Percentiles rank a stretch among this genome's conserved stretches.
Conservation (phyloP, 2,888 invertebrate genomes). For the Chymomyza fuscimana region DNA sequence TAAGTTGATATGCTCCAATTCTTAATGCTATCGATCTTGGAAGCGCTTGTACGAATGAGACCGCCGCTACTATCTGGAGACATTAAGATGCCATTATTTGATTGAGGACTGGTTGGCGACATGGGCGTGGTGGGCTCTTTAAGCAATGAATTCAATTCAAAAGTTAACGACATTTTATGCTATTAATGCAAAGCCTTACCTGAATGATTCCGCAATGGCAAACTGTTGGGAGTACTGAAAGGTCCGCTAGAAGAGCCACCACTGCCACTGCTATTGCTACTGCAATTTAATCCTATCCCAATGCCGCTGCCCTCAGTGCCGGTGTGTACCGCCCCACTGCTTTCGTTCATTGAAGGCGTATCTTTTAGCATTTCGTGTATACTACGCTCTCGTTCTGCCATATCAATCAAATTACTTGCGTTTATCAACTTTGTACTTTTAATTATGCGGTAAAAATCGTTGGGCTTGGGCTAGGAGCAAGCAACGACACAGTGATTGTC, state of each 20-base stretch:
- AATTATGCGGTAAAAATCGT: not conserved
- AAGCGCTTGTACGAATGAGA: conserved; percentile 80
- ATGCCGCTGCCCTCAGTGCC: conserved; percentile 82
- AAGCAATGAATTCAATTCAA: conserved; percentile 1
- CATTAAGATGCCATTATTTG: conserved; percentile 54
- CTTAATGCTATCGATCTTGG: conserved; percentile 94
- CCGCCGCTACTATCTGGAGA: conserved; percentile 67
- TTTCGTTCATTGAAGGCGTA: conserved; percentile 88
- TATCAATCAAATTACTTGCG: not conserved
- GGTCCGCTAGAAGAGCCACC: conserved; percentile 80
- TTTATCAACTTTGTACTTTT: conserved; percentile 18
- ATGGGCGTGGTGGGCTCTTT: conserved; percentile 81
- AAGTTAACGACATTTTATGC: not conserved
- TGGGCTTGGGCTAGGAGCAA: not conserved
- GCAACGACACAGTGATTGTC: not conserved
- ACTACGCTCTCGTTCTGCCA: conserved; percentile 76
- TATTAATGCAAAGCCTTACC: conserved; percentile 73
- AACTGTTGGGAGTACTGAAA: conserved; percentile 84
- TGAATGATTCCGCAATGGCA: conserved; percentile 87
- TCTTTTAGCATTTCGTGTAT: conserved; percentile 94
- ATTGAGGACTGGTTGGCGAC: conserved; percentile 78
- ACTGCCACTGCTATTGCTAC: conserved; percentile 12
- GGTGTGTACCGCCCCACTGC: conserved; percentile 87
- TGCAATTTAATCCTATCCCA: not conserved
- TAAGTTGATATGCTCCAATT: conserved; percentile 99